Evolutionary conservation across 2,888 invertebrate genomes (phyloP).

Genomic region (Mechanitis mazaeus): DNA sequence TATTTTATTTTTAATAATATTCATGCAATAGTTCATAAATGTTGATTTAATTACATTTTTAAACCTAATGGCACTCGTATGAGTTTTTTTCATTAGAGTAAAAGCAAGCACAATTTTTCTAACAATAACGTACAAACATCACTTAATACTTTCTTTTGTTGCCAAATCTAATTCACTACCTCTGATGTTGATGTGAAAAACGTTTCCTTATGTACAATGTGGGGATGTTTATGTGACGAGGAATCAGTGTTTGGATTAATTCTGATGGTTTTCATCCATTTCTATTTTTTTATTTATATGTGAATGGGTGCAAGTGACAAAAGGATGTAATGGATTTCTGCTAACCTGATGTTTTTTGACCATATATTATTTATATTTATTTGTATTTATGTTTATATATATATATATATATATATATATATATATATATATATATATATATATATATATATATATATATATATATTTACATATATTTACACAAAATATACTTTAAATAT

Average conservation of each 20-base stretch:
- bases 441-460: no score
- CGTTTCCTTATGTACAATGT: not conserved
- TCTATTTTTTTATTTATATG: not conserved
- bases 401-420: no score
- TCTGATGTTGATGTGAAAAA: slow-evolving; percentile 6
- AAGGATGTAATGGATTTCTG: no score
- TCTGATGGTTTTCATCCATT: slow-evolving; percentile 2
- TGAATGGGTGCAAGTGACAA: no score
- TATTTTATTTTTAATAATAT: no score
- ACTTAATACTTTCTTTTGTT: slow-evolving; percentile 40
- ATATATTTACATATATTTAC: no score
- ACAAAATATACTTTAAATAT: no score
- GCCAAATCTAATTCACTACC: slow-evolving; percentile 26
- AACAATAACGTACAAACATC: slow-evolving; percentile 34
- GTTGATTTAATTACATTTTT: not conserved
- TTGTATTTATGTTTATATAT: no score
- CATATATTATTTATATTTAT: no score
- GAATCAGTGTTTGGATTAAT: not conserved
- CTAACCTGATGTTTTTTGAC: no score
- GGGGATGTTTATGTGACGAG: slow-evolving; percentile 4
- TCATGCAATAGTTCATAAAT: no score
- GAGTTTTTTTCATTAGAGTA: slow-evolving; percentile 13
- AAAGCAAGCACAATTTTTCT: slow-evolving; percentile 22
- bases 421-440: no score
- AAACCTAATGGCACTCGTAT: not conserved